These are phyloP conservation scores for Pachyramphus minor DNA, from an alignment of 2,113 vertebrate genomes.

Conservation along the genomic window DNA sequence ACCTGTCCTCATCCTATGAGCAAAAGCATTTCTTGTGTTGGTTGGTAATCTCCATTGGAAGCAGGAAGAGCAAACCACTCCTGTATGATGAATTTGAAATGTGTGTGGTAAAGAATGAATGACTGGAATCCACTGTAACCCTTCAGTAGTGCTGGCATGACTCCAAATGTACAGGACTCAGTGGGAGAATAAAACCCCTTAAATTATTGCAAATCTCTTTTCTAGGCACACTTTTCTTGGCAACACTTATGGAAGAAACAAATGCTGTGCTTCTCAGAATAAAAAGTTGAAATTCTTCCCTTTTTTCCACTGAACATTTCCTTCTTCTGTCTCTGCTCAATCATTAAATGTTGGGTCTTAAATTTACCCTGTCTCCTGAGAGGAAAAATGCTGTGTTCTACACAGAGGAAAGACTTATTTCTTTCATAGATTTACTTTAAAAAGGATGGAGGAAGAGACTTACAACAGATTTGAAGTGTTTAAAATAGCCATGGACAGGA, in stretches of 20 bases:
- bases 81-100: not conserved
- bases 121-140: not conserved
- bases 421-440: not conserved
- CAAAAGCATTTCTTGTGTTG: not conserved
- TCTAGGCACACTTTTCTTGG: not conserved
- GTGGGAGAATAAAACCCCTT: not conserved
- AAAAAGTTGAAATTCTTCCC: not conserved
- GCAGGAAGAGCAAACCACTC: not conserved
- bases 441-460: not conserved
- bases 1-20: not conserved
- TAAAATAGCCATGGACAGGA: not conserved
- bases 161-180: not conserved
- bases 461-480: not conserved
- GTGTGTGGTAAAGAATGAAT: not conserved
- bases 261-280: not conserved
- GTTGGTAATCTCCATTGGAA: not conserved
- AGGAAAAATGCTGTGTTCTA: not conserved
- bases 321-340: not conserved
- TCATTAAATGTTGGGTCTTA: not conserved
- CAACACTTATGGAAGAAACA: not conserved
- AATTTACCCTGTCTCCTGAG: not conserved
- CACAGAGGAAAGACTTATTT: not conserved
- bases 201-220: not conserved
- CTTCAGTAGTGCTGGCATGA: not conserved
- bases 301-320: not conserved